Evolutionary conservation across 2,797 vertebrate species (phyloP), one percentile per base, ranked within the genome.

Genomic region (Sebastes goodei): DNA sequence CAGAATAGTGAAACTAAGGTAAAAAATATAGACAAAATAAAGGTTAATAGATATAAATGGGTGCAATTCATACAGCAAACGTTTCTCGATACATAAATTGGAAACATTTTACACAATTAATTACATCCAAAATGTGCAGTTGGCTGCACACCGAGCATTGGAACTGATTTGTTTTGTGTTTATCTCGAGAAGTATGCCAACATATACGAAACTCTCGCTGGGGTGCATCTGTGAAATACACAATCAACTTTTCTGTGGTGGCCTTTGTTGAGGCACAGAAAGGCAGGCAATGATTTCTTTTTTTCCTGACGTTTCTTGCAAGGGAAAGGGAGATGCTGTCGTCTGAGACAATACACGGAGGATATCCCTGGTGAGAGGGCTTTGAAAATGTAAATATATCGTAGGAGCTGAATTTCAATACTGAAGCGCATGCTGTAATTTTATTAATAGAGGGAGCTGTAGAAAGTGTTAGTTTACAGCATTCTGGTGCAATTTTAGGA

Each of bases 241-340:
- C 71, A 70, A 65, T 76, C 56, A 67, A 4, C 30, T 76, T 72
- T 78, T 71, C 68, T 49, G 29, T 15, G 61, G 55, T 42, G 57
- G 67, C 65, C 29, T 85, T 88, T 87, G 57, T 85, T 68, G 67
- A 75, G 49, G 25, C 63, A 76, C 68, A 79, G 21, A 68, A 68
- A 82, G 38, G 42, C 20, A 86, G 60, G 70, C 33, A 61, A 38
- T 21, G 10, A 17, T 81, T 33, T 69, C 30, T 65, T 35, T 61
- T 80, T 78, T 38, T 35, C 35, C 20, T 83, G 69, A 25, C 23
- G 17, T 60, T 71, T 81, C 74, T 67, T 67, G 10, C 46, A 67
- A 33, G 38, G 61, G 38, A 78, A 29, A 35, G 14, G 20, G 42
- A 74, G 65, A 62, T 56, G 69, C 61, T 78, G 62, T 65, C 56